Base-by-base conservation (phyloP, 1,140 invertebrate genomes). In the Zaprionus vittiger region DNA sequence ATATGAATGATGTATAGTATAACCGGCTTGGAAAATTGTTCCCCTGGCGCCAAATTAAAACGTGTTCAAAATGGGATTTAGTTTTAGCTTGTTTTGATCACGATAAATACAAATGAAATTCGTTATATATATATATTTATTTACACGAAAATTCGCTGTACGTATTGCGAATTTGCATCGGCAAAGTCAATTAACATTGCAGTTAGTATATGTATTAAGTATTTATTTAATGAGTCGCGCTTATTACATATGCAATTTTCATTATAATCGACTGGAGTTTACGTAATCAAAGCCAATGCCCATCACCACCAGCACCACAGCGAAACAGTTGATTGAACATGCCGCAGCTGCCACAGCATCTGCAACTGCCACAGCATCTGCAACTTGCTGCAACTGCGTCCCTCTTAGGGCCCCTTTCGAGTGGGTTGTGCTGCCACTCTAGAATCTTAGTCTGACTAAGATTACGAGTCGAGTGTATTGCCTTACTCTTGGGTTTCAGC, bases 241-340 rank as follows among this genome's bases (percentile, higher is more conserved):
- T 31, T 12, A 66, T 66, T 60, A n/a, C 24, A 37, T n/a, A 73
- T 60, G 70, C 70, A 73, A 73, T 73, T 60, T 54, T 17, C 63
- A 59, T 38, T 52, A 41, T 67, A 34, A 67, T 59, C 44, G 15
- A 34, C 38, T 67, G 44, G 38, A 54, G 41, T 55, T 31, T 37
- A 54, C 14, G 44, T 73, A 67, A 73, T 73, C 70, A 34, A 73
- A 41, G 34, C 26, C 49, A 56, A 59, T 47, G 44, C 49, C 20
- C 17, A 12, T 24, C 22, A 34, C 59, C 31, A 54, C 34, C 31
- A 47, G 41, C 41, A 47, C 11, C 31, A 11, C 31, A 34, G 31
- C 31, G 31, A 11, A 52, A 52, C 57, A 37, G 44, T 26, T 59
- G 56, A 62, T 37, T 62, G 67, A 31, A 31, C 64, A 31, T 59